Evolutionary conservation across 2,113 vertebrate genomes (phyloP), one percentile per base, ranked within the genome.

Genomic region (Thunnus maccoyii): DNA sequence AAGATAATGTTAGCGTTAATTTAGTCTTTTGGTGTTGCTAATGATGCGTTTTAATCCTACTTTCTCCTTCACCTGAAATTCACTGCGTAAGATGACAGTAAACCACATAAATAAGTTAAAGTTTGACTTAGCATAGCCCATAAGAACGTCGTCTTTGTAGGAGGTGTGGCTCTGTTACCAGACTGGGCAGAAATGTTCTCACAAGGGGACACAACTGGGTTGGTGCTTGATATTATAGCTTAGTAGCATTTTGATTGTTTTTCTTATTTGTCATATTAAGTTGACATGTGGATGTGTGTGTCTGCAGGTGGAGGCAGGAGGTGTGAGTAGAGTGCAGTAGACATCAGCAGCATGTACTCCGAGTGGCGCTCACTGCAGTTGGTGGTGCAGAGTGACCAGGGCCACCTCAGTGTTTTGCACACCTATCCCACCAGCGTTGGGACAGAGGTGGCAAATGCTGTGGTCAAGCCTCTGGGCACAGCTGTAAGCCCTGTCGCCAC

Each of bases 331-430:
- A 89, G 85, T 70, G 61, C 79, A 82, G 56, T 55, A 95, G 88
- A 90, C 80, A 51, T 44, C 81, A 84, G 89, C 96, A 97, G 92
- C 86, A 99, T 99, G 97, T 99, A 99, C 96, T 98, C 97, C 8
- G 97, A 99, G 94, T 99, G 98, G 98, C 96, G 97, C 92, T 99
- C 98, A 46, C 95, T 99, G 93, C 98, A 99, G 91, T 92, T 98
- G 92, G 96, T 98, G 86, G 96, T 98, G 93, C 97, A 98, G 78
- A 97, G 97, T 94, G 97, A 99, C 94, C 96, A 97, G 90, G 97
- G 97, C 60, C 97, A 98, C 86, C 96, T 97, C 86, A 99, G 98
- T n/a, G 98, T 99, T 15, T 95, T 99, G 88, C 97, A 99, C 92
- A 96, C 96, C 89, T 99, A 97, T 83, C 98, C 98, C 64, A 95